These are phyloP conservation scores for Phyllostomus discolor DNA, from an alignment of 2,113 vertebrate genomes.

Conservation along the genomic window DNA sequence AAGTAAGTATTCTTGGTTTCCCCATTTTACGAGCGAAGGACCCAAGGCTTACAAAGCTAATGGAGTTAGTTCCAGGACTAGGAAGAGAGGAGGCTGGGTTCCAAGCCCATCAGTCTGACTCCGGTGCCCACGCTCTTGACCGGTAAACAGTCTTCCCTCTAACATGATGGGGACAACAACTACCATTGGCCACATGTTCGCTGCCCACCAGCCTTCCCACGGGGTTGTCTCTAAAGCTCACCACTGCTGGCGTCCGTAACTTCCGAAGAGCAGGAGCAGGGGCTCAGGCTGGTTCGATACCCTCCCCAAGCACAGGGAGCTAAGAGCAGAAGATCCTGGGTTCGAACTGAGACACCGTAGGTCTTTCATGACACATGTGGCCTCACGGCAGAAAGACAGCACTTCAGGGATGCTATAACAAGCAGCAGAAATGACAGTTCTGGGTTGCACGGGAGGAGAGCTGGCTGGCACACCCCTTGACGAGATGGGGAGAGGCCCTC, in stretches of 20 bases:
- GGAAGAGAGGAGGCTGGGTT: not conserved
- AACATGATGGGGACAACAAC: not conserved
- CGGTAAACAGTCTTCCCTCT: not conserved
- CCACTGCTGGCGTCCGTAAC: not conserved
- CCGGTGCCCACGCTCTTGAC: not conserved
- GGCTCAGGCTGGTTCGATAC: not conserved
- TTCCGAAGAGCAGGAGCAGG: not conserved
- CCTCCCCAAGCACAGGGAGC: not conserved
- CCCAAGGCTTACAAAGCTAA: not conserved
- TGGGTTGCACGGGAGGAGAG: slow-evolving; percentile 89
- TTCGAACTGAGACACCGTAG: not conserved
- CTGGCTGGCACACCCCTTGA: slow-evolving; percentile 97
- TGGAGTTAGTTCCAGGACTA: not conserved
- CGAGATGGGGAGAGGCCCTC: slow-evolving; percentile 90
- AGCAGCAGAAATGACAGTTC: not conserved
- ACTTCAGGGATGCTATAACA: not conserved
- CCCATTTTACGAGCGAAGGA: not conserved
- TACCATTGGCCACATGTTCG: not conserved
- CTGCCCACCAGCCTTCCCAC: not conserved
- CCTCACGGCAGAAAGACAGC: not conserved
- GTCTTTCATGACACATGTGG: not conserved
- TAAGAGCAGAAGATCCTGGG: not conserved
- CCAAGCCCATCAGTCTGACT: not conserved
- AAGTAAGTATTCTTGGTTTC: not conserved
- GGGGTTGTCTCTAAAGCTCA: not conserved